These are phyloP conservation scores for Phaonia tiefii DNA, from an alignment of 2,888 invertebrate genomes.

Conservation along the genomic window DNA sequence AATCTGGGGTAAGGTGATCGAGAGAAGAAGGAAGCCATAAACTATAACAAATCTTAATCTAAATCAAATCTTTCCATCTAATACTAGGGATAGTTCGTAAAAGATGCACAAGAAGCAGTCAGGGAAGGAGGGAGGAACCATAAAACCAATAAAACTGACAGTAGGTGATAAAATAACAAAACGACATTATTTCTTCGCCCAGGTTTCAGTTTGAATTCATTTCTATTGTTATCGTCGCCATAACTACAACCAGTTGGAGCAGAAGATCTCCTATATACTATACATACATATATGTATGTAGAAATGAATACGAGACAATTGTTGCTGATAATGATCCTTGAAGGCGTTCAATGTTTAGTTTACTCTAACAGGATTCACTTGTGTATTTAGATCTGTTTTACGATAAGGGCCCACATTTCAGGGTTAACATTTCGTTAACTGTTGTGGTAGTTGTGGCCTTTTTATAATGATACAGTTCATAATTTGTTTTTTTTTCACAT, in stretches of 20 bases:
- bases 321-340: conserved; percentile 19
- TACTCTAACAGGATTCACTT: conserved; percentile 49
- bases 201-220: too few relatives aligned
- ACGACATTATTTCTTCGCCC: conserved; percentile 73
- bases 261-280: too few relatives aligned
- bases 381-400: conserved; percentile 1
- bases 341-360: conserved; percentile 14
- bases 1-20: conserved; percentile 25
- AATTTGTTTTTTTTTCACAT: conserved; percentile 54
- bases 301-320: conserved; percentile 3
- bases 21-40: conserved; percentile 61
- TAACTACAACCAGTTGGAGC: too few relatives aligned
- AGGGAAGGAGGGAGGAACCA: conserved; percentile 45
- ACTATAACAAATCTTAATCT: conserved; percentile 50
- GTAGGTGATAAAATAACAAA: conserved; percentile 77
- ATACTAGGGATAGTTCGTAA: background rate
- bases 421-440: conserved; percentile 11
- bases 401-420: conserved; percentile 46
- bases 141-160: conserved; percentile 69
- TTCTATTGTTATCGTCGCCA: conserved; percentile 1
- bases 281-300: too few relatives aligned
- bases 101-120: background rate
- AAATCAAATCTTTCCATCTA: conserved; percentile 44
- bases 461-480: conserved; percentile 61
- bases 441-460: background rate